Evolutionary conservation across 2,113 vertebrate species (phyloP).

Genomic region (Phalacrocorax aristotelis): DNA sequence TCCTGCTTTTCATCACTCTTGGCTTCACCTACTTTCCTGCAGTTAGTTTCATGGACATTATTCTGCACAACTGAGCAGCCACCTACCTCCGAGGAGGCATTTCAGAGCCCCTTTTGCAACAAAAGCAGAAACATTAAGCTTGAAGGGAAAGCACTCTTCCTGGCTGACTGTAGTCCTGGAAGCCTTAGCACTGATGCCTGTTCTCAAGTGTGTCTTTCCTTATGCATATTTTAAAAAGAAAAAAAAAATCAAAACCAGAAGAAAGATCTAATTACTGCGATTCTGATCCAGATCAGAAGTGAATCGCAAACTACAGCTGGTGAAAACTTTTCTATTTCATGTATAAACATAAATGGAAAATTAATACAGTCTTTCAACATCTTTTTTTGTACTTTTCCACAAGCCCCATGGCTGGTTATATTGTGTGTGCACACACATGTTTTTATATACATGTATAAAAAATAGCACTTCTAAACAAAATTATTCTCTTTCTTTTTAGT

Average conservation of each 20-base stretch:
- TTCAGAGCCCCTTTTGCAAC: background rate
- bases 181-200: background rate
- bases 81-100: background rate
- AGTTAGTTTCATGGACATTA: background rate
- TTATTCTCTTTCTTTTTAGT: background rate
- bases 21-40: background rate
- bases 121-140: background rate
- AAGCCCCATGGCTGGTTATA: background rate
- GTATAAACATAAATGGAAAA: background rate
- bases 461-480: background rate
- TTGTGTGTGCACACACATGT: rapidly evolving
- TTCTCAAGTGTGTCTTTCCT: background rate
- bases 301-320: background rate
- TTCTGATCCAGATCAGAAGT: background rate
- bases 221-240: background rate
- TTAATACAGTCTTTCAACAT: background rate
- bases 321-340: background rate
- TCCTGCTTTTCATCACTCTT: background rate
- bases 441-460: background rate
- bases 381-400: background rate
- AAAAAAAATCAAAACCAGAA: background rate
- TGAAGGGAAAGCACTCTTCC: background rate
- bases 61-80: background rate
- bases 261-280: background rate
- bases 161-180: background rate